Base-by-base conservation (phyloP, 2,797 vertebrate species). In the Melanotaenia nigrans region DNA sequence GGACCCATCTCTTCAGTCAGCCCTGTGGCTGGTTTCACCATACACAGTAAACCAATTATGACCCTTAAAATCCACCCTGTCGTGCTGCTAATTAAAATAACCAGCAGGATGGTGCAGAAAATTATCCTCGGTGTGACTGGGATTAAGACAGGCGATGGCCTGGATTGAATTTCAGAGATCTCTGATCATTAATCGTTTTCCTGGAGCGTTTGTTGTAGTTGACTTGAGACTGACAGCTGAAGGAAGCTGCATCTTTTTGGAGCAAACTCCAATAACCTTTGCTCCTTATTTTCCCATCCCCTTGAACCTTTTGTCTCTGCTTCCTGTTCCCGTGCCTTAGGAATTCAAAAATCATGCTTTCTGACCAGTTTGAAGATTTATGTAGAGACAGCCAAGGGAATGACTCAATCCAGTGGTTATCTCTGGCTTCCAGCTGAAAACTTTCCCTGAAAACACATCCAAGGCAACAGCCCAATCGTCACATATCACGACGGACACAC, bases 391-490 rank as follows among this genome's bases (percentile, higher is more conserved):
- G 10, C 53, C 53, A 54, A 54, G 24, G 5, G 53, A 54, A 10
- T 54, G 22, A 25, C n/a, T 5, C 49, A 22, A 24, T 28, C 42
- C 42, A 20, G 42, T 20, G 42, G 42, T 45, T 45, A 20, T 28
- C 24, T 24, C 53, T 54, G 5, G 24, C 20, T 59, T 64, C 30
- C 25, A 60, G 35, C 32, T 68, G 54, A 54, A 71, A 71, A 71
- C 57, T 70, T 80, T 45, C 63, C 30, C 65, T 30, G 11, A 40
- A 64, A 77, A 78, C 85, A 88, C 77, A 63, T 84, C 77, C 60
- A 40, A 33, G 35, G 47, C 65, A 36, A 54, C 33, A n/a, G 57
- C 59, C 92, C 92, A 94, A 94, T 94, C 86, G 58, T 51, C 32
- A 5, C 24, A 57, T 72, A 68, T 11, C 59, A 61, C 59, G 14